A percentile compares a stretch with the other conserved stretches of the same genome.
Conservation (phyloP, 2,888 invertebrate genomes). For the Rhodophaea formosa region DNA sequence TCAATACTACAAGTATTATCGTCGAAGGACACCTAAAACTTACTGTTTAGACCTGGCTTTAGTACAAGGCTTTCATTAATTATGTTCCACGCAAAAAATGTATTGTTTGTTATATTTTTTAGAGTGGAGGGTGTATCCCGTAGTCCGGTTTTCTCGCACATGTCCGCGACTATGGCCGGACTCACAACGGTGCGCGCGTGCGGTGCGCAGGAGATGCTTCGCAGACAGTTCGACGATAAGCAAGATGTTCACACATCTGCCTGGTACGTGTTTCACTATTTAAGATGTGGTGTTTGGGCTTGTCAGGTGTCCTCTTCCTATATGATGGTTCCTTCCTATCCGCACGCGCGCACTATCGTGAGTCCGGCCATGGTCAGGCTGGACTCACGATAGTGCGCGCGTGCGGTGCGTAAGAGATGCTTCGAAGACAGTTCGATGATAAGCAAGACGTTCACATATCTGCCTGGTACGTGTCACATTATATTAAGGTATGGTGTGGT, state of each 20-base stretch:
- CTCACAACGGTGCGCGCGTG: conserved; percentile 89
- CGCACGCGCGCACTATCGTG: too few relatives aligned
- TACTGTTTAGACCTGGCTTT: too few relatives aligned
- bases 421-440: conserved; percentile 84
- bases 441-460: conserved; percentile 85
- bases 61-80: too few relatives aligned
- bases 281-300: background rate
- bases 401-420: conserved; percentile 83
- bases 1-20: too few relatives aligned
- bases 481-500: too few relatives aligned
- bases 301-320: too few relatives aligned
- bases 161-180: conserved; percentile 89
- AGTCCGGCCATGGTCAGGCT: too few relatives aligned
- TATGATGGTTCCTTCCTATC: too few relatives aligned
- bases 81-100: background rate
- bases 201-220: conserved; percentile 84
- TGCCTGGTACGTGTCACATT: conserved; percentile 49
- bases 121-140: conserved; percentile 82
- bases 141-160: conserved; percentile 92
- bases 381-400: conserved; percentile 90
- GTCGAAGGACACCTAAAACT: too few relatives aligned
- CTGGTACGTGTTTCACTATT: conserved; percentile 58
- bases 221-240: conserved; percentile 84
- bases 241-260: conserved; percentile 85
- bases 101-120: too few relatives aligned